Conservation (phyloP, 1,140 invertebrate species). For the Gonatopus flavifemur region DNA sequence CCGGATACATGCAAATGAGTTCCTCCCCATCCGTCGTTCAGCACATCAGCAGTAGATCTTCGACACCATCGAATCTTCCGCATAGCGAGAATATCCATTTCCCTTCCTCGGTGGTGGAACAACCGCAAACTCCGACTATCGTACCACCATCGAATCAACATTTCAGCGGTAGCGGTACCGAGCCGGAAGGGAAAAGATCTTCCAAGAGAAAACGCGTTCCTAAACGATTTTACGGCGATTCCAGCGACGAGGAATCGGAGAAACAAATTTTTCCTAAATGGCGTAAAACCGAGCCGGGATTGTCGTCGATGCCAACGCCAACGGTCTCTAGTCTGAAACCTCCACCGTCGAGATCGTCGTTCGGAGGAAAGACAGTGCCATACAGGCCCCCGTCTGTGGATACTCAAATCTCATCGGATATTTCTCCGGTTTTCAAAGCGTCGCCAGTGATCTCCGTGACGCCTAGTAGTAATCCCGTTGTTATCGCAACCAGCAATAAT, state of each 20-base stretch:
- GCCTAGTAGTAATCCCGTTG: too few species aligned
- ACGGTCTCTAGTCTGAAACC: constrained; percentile 9
- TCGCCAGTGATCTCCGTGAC: constrained; percentile 11
- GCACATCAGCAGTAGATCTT: constrained; percentile 15
- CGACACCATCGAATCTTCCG: constrained; percentile 22
- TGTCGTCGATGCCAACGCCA: constrained; percentile 14
- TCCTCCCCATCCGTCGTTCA: constrained; percentile 20
- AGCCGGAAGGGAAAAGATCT: constrained; percentile 66
- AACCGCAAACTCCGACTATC: constrained; percentile 41
- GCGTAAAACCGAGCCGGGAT: constrained; percentile 57
- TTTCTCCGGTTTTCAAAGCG: not conserved
- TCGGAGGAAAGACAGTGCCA: constrained; percentile 14
- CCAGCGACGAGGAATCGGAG: constrained; percentile 76
- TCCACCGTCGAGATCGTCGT: constrained; percentile 9
- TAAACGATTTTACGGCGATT: constrained; percentile 84
- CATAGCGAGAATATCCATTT: constrained; percentile 16
- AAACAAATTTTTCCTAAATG: constrained; percentile 67
- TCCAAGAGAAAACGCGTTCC: constrained; percentile 77
- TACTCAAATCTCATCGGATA: constrained; percentile 1
- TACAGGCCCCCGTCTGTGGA: constrained; percentile 11
- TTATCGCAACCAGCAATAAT: too few species aligned
- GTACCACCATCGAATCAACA: constrained; percentile 28
- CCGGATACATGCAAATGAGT: constrained; percentile 12
- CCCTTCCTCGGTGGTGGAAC: constrained; percentile 6
- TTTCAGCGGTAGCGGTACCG: constrained; percentile 34